Conservation (phyloP, 2,113 vertebrate species). For the Murina feae region DNA sequence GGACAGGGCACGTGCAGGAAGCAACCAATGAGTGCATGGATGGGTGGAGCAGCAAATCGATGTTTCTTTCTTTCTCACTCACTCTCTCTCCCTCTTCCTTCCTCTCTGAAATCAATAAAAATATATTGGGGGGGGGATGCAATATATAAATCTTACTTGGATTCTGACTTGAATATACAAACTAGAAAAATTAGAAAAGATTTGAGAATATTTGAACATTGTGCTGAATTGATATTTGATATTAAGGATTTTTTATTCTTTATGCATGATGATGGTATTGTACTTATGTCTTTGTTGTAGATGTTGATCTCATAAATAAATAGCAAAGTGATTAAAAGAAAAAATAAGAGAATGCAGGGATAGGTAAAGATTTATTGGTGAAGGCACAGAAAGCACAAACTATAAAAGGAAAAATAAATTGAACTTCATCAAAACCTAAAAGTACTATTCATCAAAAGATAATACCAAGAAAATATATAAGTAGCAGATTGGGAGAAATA, state of each 20-base stretch:
- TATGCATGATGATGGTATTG: background rate
- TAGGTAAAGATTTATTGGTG: background rate
- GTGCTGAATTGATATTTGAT: background rate
- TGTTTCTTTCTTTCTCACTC: background rate
- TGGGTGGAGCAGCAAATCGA: background rate
- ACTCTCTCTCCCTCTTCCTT: no score
- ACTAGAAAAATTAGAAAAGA: background rate
- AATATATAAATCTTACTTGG: background rate
- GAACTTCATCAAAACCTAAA: background rate
- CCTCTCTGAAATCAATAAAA: no score
- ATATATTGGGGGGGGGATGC: no score
- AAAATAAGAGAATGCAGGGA: background rate
- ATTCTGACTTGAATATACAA: background rate
- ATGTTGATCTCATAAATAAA: background rate
- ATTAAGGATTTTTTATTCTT: background rate
- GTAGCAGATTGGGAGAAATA: background rate
- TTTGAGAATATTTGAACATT: background rate
- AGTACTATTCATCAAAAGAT: background rate
- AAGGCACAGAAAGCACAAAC: background rate
- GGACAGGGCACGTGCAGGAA: background rate
- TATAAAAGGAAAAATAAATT: background rate
- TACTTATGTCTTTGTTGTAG: background rate
- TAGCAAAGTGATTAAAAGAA: background rate
- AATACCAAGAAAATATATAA: background rate
- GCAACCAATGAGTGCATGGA: background rate